Evolutionary conservation across 1,140 invertebrate species (phyloP), one percentile per base, ranked within the genome.

Genomic region (Samia ricini): DNA sequence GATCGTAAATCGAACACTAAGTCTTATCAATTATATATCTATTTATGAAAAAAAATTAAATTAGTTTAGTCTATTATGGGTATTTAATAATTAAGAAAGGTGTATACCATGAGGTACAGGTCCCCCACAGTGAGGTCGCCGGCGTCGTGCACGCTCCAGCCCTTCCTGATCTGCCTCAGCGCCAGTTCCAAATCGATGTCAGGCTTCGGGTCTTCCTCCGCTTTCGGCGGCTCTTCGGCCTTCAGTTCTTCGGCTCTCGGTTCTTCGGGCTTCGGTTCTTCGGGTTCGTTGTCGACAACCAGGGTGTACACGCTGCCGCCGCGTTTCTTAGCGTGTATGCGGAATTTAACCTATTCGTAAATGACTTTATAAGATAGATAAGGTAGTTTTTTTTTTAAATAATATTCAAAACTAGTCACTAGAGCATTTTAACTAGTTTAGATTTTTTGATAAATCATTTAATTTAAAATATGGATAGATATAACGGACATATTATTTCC

Each of bases 51-150:
- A 26, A 19, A 50, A 50, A 15, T 20, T 50, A 0, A 50, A n/a
- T n/a, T n/a, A n/a, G n/a, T n/a, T n/a, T n/a, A n/a, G n/a, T n/a
- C n/a, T n/a, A n/a, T n/a, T n/a, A n/a, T n/a, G n/a, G n/a, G n/a
- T n/a, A n/a, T n/a, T n/a, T n/a, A n/a, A n/a, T n/a, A n/a, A n/a
- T n/a, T n/a, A n/a, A n/a, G 61, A n/a, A n/a, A n/a, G n/a, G n/a
- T n/a, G 55, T 67, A 82, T 81, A 95, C 95, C 93, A 97, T 97
- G 63, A 98, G 91, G 91, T 97, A 98, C n/a, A 98, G 82, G 90
- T 98, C 96, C 0, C 97, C 97, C 50, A 98, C 92, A 26, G 96
- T 97, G 26, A 98, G 92, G 24, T 94, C 94, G 18, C 95, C 94
- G 5, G 94, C 93, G 81, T 95, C 95, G 10, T 93, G 90, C 1